Evolutionary conservation across 2,113 vertebrate species (phyloP).

Genomic region (Canis aureus): DNA sequence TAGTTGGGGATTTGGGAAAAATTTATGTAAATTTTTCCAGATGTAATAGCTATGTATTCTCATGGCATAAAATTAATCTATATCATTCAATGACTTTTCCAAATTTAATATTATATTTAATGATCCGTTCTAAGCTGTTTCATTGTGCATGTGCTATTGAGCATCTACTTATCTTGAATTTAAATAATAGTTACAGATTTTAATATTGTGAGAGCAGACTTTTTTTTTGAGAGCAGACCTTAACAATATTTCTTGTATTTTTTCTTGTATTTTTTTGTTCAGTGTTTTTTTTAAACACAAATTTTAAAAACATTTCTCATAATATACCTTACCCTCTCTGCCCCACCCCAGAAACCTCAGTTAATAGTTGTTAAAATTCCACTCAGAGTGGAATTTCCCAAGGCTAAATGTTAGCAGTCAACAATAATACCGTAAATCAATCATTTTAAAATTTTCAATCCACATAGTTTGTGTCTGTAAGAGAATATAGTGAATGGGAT

Average conservation of each 20-base stretch:
- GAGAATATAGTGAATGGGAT: not conserved
- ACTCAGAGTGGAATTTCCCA: not conserved
- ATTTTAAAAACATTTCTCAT: not conserved
- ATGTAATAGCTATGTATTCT: not conserved
- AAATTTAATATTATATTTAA: not conserved
- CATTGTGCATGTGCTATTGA: not conserved
- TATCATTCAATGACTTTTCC: not conserved
- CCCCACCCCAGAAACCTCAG: not conserved
- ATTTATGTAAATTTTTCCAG: not conserved
- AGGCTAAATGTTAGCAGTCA: not conserved
- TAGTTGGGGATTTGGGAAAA: not conserved
- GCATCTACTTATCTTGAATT: not conserved
- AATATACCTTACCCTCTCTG: not conserved
- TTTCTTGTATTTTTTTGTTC: not conserved
- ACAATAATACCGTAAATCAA: not conserved
- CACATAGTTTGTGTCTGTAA: not conserved
- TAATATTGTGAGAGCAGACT: not conserved
- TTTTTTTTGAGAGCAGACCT: not conserved
- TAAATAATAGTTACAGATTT: not conserved
- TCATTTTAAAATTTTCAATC: constrained; percentile 1
- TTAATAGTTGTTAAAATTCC: not conserved
- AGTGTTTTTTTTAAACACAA: constrained; percentile 20
- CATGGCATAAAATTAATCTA: not conserved
- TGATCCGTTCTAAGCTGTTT: not conserved
- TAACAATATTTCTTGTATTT: not conserved